A percentile compares a stretch with the other conserved stretches of the same genome.
phyloP scores from a whole-genome alignment of 2,113 vertebrate species.

The Bambusicola thoracicus region DNA sequence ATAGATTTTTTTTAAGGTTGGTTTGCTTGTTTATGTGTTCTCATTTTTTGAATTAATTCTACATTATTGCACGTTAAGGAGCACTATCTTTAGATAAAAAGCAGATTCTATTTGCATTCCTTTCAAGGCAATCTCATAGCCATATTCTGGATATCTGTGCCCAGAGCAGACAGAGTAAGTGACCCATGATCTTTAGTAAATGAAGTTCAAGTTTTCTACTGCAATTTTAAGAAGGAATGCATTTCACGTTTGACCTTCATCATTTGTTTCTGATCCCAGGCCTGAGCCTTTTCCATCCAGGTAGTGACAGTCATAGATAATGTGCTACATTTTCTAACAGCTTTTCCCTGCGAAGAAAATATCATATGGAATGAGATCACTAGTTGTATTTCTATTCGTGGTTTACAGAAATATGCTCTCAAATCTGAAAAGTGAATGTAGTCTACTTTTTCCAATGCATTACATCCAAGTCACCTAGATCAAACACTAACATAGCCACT shows the following conservation, averaged over 20 bases:
- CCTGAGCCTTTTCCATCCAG: slow-evolving; percentile 11
- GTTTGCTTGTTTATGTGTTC: background rate
- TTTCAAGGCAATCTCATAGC: background rate
- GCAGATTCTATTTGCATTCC: background rate
- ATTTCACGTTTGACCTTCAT: slow-evolving; percentile 39
- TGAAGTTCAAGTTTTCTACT: slow-evolving; percentile 12
- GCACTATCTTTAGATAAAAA: background rate
- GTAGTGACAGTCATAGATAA: slow-evolving; percentile 1
- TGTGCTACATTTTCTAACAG: slow-evolving; percentile 18
- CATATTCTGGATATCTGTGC: background rate
- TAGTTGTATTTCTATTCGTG: background rate
- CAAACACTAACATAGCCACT: background rate
- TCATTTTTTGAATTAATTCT: background rate
- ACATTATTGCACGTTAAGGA: background rate
- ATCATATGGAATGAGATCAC: slow-evolving; percentile 8
- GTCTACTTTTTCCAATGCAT: background rate
- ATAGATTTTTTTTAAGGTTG: background rate
- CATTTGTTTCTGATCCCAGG: background rate
- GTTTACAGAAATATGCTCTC: slow-evolving; percentile 24
- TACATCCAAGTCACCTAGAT: background rate
- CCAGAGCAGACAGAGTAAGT: background rate
- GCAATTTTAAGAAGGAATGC: slow-evolving; percentile 1
- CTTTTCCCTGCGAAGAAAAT: slow-evolving; percentile 7
- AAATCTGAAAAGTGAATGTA: background rate
- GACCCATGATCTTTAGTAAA: slow-evolving; percentile 13